Base-by-base conservation (phyloP, 2,113 vertebrate genomes). In the Catagonus wagneri region DNA sequence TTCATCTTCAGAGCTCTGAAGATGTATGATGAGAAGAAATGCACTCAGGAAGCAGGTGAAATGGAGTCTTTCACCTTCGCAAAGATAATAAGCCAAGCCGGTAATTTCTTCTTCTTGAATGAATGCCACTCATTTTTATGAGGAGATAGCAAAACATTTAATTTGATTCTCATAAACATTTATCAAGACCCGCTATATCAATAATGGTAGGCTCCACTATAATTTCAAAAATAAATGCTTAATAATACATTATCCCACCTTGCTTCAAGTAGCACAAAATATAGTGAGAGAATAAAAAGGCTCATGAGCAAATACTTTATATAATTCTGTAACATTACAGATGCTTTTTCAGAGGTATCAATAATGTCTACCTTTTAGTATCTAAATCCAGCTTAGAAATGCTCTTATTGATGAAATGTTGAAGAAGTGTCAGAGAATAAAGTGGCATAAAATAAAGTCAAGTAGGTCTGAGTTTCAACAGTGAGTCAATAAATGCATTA, bases 71-170 rank as follows among this genome's bases (percentile, higher is more conserved):
- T 12, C 32, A 72, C 2, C 22, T 69, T 75, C 72, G 2, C 34
- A 80, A 15, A 65, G 29, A 36, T 39, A 1, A 22, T 58, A 94
- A 66, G 1, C 68, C 14, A 72, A 22, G 17, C 63, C 61, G 86
- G 68, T 94, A 94, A 75, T 58, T 79, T 94, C 20, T 85, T 91
- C 27, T 85, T 10, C 7, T 92, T 68, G 19, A 81, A 63, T 68
- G 39, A 80, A 60, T 61, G 0, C 25, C n/a, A 68, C 5, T 4
- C 7, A 44, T 66, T 81, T 93, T 93, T 93, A 39, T 78, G 44
- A 65, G 13, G 10, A 63, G 29, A 34, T 95, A 9, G 4, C 12
- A 81, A 71, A 94, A 81, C 36, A 74, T 76, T 44, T 76, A 68
- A 80, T 63, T 90, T 94, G 9, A n/a, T 11, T 83, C 75, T 81